Conservation (phyloP, 2,113 vertebrate genomes). For the Pelusios castaneus region DNA sequence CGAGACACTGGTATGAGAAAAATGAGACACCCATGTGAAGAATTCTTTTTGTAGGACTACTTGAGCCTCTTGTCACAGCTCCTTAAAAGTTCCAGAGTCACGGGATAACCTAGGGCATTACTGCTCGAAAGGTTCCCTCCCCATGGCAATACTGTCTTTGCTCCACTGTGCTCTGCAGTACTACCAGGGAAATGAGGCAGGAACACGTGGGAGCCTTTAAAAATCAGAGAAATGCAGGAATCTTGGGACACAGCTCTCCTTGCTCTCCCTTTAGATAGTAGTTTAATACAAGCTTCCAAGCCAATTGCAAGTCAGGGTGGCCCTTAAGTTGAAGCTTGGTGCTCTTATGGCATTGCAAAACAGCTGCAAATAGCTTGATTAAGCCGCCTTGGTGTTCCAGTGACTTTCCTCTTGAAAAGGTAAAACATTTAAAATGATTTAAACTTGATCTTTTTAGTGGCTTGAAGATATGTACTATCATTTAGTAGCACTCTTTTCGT, state of each 20-base stretch:
- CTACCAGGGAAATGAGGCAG: neutral
- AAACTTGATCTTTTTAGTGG: neutral
- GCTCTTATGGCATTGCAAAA: neutral
- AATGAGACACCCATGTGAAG: neutral
- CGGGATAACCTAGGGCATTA: neutral
- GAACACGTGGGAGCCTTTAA: neutral
- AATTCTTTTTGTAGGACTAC: neutral
- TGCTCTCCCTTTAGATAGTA: neutral
- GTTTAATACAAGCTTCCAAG: neutral
- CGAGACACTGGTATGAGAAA: neutral
- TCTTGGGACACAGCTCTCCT: neutral
- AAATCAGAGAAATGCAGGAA: neutral
- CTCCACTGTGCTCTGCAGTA: neutral
- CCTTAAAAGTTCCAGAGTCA: neutral
- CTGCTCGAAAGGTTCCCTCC: neutral
- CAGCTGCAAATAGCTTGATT: neutral
- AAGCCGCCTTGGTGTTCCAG: neutral
- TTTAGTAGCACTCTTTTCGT: neutral
- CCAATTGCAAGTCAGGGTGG: neutral
- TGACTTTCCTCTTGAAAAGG: neutral
- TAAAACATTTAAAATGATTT: neutral
- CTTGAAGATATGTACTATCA: neutral
- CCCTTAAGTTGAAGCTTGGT: neutral
- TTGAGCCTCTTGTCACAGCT: neutral
- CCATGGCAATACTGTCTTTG: neutral